Evolutionary conservation across 2,888 invertebrate species (phyloP).

Genomic region (Rugalucina vietnamica): DNA sequence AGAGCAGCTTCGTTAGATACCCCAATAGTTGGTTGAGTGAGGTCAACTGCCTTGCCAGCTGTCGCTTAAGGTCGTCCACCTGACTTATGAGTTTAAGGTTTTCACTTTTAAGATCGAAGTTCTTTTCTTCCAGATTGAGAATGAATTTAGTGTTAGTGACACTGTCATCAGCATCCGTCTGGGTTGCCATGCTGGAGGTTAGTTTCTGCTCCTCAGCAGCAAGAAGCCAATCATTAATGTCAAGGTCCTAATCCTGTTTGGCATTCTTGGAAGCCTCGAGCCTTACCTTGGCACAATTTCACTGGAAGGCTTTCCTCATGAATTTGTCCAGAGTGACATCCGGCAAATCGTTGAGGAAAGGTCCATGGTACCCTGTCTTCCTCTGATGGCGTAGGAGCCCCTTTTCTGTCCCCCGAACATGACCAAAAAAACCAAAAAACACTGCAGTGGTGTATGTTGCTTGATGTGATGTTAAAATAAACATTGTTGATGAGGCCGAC

Average conservation of each 20-base stretch:
- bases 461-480: neutral
- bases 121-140: neutral
- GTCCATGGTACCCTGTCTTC: neutral
- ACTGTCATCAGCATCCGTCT: neutral
- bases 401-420: neutral
- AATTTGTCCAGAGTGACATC: neutral
- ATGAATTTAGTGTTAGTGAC: neutral
- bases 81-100: neutral
- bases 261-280: neutral
- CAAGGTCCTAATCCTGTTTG: neutral
- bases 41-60: neutral
- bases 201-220: neutral
- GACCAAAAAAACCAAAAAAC: neutral
- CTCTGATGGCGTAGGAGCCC: neutral
- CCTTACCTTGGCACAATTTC: neutral
- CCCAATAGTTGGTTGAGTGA: neutral
- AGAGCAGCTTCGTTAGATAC: neutral
- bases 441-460: neutral
- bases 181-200: neutral
- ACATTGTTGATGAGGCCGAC: no score
- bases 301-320: neutral
- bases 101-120: neutral
- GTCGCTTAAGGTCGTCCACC: neutral
- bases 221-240: neutral
- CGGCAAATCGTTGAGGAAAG: neutral